Conservation (phyloP, 2,113 vertebrate species). For the Phyllostomus discolor region DNA sequence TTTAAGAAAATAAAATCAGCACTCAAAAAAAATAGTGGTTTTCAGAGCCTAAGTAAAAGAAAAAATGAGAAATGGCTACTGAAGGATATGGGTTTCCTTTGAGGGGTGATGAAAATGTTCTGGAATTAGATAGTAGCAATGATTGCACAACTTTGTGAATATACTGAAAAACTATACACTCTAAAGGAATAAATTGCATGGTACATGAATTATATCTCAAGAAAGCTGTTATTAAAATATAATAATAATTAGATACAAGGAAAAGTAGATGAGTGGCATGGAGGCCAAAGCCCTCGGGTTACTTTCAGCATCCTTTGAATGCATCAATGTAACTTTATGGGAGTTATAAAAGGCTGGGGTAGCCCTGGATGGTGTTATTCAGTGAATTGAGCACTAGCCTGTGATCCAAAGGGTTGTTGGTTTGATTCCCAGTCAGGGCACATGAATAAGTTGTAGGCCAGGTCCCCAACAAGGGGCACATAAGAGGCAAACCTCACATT, state of each 20-base stretch:
- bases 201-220: not conserved
- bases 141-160: not conserved
- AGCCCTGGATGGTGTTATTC: too few species aligned
- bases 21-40: not conserved
- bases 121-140: not conserved
- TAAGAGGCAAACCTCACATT: too few species aligned
- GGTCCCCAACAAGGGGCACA: too few species aligned
- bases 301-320: not conserved
- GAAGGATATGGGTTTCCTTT: not conserved
- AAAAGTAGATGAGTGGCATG: not conserved
- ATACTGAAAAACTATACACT: not conserved
- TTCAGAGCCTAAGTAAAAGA: not conserved
- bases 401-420: too few species aligned
- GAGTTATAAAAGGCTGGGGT: not conserved
- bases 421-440: too few species aligned
- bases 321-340: not conserved
- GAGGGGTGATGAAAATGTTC: not conserved
- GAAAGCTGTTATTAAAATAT: not conserved
- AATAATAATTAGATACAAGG: not conserved
- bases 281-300: not conserved
- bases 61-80: not conserved
- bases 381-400: too few species aligned
- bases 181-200: not conserved
- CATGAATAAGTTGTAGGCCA: too few species aligned
- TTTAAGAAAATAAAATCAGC: too few species aligned